Percentiles rank a stretch among this genome's conserved stretches.
phyloP scores from a whole-genome alignment of 2,113 vertebrate species.

The Thermophis baileyi region DNA sequence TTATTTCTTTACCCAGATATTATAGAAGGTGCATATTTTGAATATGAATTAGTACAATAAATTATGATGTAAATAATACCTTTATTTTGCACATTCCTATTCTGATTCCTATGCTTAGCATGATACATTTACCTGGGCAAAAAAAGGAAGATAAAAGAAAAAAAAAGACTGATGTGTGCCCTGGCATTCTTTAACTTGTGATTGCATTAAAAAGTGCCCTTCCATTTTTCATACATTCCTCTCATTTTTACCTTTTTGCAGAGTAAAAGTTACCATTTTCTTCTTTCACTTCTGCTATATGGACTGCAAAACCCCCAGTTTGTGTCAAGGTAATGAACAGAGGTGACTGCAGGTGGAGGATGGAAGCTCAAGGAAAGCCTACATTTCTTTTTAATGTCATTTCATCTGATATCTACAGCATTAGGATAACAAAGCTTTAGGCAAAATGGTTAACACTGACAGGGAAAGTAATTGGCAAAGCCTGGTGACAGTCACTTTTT shows the following conservation, averaged over 20 bases:
- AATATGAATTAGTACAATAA: neutral
- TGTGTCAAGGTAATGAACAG: constrained; percentile 28
- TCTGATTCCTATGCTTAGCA: constrained; percentile 24
- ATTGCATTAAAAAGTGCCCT: neutral
- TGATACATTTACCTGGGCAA: neutral
- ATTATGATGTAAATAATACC: neutral
- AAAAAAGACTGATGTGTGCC: constrained; percentile 34
- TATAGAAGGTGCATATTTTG: constrained; percentile 1
- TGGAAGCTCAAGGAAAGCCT: constrained; percentile 55
- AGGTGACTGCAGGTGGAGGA: neutral
- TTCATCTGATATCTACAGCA: constrained; percentile 56
- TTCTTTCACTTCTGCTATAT: constrained; percentile 3
- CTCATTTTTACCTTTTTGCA: constrained; percentile 2
- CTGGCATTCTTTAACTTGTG: constrained; percentile 32
- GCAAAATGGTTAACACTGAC: constrained; percentile 56
- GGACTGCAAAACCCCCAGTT: constrained; percentile 37
- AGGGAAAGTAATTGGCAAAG: constrained; percentile 48
- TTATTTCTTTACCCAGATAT: constrained; percentile 29
- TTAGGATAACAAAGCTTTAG: constrained; percentile 56
- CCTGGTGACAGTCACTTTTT: constrained; percentile 39
- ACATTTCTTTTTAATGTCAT: constrained; percentile 35
- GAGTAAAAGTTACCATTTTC: constrained; percentile 36
- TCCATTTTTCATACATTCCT: constrained; percentile 12
- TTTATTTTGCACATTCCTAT: neutral
- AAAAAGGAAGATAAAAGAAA: neutral